These are phyloP conservation scores for Aporophyla nigra DNA, from an alignment of 2,888 invertebrate species.

Conservation along the genomic window DNA sequence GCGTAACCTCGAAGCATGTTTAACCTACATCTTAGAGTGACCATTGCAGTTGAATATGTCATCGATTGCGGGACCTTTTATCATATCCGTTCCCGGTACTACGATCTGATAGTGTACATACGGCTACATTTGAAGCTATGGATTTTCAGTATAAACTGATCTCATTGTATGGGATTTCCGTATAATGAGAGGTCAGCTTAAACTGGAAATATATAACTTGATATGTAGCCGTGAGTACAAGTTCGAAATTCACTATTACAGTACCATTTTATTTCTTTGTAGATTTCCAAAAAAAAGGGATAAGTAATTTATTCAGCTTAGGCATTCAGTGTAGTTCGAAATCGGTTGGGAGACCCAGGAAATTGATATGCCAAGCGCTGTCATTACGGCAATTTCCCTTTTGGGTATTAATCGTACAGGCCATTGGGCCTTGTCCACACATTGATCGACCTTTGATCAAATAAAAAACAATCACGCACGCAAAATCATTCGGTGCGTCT, in stretches of 20 bases:
- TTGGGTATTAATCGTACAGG: not conserved
- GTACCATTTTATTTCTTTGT: conserved; percentile 21
- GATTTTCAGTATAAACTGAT: no score
- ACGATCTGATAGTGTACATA: conserved; percentile 50
- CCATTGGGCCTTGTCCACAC: not conserved
- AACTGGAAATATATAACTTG: no score
- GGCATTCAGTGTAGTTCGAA: conserved; percentile 1
- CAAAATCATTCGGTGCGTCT: not conserved
- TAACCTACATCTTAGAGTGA: conserved; percentile 67
- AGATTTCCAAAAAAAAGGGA: not conserved
- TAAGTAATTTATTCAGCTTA: not conserved
- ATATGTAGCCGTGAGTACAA: no score
- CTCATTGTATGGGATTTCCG: no score
- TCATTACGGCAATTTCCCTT: conserved; percentile 36
- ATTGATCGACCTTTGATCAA: conserved; percentile 7
- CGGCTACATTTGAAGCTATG: no score
- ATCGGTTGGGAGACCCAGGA: conserved; percentile 14
- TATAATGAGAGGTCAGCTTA: no score
- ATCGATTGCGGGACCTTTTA: conserved; percentile 70
- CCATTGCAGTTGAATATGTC: conserved; percentile 71
- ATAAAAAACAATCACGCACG: conserved; percentile 3
- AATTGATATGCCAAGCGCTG: conserved; percentile 24
- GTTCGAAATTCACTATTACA: not conserved
- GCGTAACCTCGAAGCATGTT: conserved; percentile 43
- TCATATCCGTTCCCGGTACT: conserved; percentile 63